Evolutionary conservation across 2,797 vertebrate species (phyloP), one percentile per base, ranked within the genome.

Genomic region (Cryptoprocta ferox): DNA sequence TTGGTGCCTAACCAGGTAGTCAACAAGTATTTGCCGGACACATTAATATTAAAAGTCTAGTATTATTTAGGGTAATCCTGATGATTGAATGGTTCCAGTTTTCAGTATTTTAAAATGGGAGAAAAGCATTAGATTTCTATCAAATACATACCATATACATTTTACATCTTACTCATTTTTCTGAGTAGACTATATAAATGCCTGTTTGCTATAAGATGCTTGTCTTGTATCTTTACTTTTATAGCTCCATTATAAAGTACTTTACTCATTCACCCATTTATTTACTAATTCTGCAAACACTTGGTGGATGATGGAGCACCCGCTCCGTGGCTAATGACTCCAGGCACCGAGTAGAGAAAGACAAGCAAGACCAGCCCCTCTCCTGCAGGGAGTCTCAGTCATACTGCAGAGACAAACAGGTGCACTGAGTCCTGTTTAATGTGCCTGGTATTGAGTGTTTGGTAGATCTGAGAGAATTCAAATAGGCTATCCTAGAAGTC

Each of bases 121-220:
- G 70, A 11, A 91, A 42, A 59, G 68, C 81, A 96, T 42, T 12
- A 39, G 0, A 3, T 96, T 97, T 56, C 3, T 53, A 26, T 28
- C 56, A 94, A 65, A 32, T 14, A 39, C 28, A 76, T 30, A 45
- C 24, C 88, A 63, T 35, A 76, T 6, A 56, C 26, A 93, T 76
- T 81, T 95, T 96, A 97, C 96, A 70, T 92, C 42, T 93, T 90
- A 80, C 79, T 91, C 15, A 61, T 61, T 61, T 28, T 91, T 95
- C 66, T 91, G 93, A 79, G 18, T 50, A n/a, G 95, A 94, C 65
- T 93, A 61, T 48, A 32, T 16, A 93, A 56, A 39, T 56, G 37
- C 32, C 65, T 56, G 9, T 15, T 84, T 50, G 50, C 28, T 37
- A 70, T 2, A 82, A 30, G 75, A 93, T 61, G 63, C 11, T 76